A percentile compares a stretch with the other conserved stretches of the same genome.
Conservation (phyloP, 2,113 vertebrate species). For the Cariama cristata region DNA sequence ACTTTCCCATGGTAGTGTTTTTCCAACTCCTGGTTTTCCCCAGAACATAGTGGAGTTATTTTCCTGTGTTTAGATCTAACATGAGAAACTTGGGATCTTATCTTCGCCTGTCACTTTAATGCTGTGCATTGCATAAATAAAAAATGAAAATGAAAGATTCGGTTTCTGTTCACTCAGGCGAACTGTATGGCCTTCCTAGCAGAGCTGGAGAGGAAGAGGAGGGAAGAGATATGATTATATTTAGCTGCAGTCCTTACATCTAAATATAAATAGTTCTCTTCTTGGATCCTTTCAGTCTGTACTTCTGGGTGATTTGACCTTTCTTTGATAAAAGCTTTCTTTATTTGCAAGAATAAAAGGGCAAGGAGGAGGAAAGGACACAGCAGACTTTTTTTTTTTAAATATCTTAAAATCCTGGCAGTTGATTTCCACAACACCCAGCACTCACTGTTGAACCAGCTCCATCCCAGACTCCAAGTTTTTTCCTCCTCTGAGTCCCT, state of each 20-base stretch:
- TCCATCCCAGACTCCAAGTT: neutral
- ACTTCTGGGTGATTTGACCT: slow-evolving; percentile 36
- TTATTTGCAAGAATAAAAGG: slow-evolving; percentile 19
- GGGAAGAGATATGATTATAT: neutral
- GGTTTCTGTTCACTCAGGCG: neutral
- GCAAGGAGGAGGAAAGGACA: slow-evolving; percentile 2
- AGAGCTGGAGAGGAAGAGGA: slow-evolving; percentile 1
- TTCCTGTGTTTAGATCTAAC: neutral
- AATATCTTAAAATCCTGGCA: neutral
- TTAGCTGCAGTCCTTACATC: neutral
- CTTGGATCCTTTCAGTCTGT: neutral
- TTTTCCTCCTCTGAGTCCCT: neutral
- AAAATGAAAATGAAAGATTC: neutral
- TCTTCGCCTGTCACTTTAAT: neutral
- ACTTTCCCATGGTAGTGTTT: neutral
- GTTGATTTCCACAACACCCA: neutral
- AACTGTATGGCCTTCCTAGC: neutral
- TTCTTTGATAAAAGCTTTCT: slow-evolving; percentile 52
- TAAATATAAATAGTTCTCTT: neutral
- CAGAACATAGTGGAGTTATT: neutral
- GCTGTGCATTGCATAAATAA: neutral
- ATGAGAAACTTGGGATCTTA: neutral
- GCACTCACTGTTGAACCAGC: fast-evolving
- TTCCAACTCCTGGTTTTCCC: neutral
- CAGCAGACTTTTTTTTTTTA: neutral